Evolutionary conservation across 2,888 invertebrate species (phyloP), one percentile per base, ranked within the genome.

Genomic region (Lordiphosa fenestrarum): DNA sequence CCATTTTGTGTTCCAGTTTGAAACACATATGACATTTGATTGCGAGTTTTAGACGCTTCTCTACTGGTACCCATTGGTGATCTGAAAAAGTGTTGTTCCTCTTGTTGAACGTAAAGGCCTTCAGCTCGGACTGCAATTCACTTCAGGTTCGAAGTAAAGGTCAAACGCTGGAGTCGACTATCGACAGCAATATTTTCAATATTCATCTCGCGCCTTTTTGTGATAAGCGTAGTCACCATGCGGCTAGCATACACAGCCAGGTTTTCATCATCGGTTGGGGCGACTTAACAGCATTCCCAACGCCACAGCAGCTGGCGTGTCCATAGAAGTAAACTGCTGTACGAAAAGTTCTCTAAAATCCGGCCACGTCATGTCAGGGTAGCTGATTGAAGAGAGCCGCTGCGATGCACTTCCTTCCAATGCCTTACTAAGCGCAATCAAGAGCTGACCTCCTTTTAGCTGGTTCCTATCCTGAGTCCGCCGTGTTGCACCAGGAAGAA

Each of bases 161-260:
- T n/a, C n/a, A n/a, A n/a, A n/a, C n/a, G n/a, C n/a, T n/a, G n/a
- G 56, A 21, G 53, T 55, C 53, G 44, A n/a, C n/a, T 51, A 33
- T 44, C 50, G 44, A 50, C 59, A 12, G 50, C 46, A 50, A 63
- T 59, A 7, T 62, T 23, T 46, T 53, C 49, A 36, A 53, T 33
- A 6, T 53, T 21, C 59, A 57, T 61, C 0, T 57, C 44, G 38
- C 57, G 53, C 61, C 48, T 57, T 66, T 57, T 66, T 7, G 7
- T 56, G 33, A 50, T 50, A n/a, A 44, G 53, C 48, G 53, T 52
- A 36, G 51, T 38, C 40, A n/a, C n/a, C n/a, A n/a, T n/a, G n/a
- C n/a, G n/a, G n/a, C n/a, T n/a, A n/a, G n/a, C n/a, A n/a, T n/a
- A 38, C 46, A 19, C 19, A 21, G 37, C 42, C 38, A 46, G 12